Base-by-base conservation (phyloP, 1,140 invertebrate species). In the Heterodera schachtii region DNA sequence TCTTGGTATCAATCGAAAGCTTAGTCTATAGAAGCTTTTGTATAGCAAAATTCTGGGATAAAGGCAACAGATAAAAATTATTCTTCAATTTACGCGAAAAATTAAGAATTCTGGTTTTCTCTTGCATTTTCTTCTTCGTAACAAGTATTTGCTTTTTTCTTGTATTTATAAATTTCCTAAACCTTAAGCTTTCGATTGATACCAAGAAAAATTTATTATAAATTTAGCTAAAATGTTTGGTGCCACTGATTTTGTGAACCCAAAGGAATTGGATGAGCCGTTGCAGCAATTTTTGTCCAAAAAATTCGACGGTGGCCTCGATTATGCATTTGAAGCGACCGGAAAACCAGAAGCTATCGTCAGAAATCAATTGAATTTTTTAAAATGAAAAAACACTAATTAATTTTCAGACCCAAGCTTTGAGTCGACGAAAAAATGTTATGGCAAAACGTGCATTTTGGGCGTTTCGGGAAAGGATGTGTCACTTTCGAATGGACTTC, bases 391-490 rank as follows among this genome's bases (percentile, higher is more conserved):
- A 71, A 71, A n/a, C n/a, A n/a, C n/a, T n/a, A n/a, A n/a, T n/a
- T n/a, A n/a, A n/a, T n/a, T n/a, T 71, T 71, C 9, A 71, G 31
- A 93, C 97, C 87, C 94, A 94, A 79, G 97, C 97, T 91, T 99
- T 70, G 97, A 99, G 90, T 93, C 95, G 0, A 96, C 95, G 86
- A 97, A 98, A 88, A 98, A 98, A 91, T 97, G 97, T 7, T 99
- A 97, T 97, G 97, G 97, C 9, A 43, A 43, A 19, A 71, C 73
- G 44, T 76, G 70, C 73, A 69, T 80, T 85, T 94, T 98, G 84
- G 96, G 96, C 47, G 96, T 98, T 0, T 96, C 95, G 86, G 96
- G 98, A 88, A 98, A 98, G 91, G 97, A 97, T 9, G 98, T 97
- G 97, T 97, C 97, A 31, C 94, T 93, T 41, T 97, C 96, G 19